These are phyloP conservation scores for Apantesis nais DNA, from an alignment of 2,888 invertebrate species.

Conservation along the genomic window DNA sequence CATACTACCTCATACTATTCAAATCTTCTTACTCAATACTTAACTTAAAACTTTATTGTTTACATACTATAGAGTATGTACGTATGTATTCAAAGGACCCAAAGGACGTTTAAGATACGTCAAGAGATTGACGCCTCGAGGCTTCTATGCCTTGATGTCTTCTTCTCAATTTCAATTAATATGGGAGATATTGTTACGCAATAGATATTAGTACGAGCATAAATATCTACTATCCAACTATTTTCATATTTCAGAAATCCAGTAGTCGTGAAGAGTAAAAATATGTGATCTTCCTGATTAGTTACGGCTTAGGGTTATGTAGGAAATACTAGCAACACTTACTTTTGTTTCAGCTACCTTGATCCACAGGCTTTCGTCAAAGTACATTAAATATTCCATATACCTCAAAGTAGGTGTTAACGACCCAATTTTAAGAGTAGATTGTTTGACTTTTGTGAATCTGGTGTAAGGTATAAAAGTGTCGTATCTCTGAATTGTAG, in stretches of 20 bases:
- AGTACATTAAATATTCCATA: constrained; percentile 79
- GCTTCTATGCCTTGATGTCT: too few relatives aligned
- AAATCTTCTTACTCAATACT: too few relatives aligned
- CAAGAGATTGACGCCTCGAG: too few relatives aligned
- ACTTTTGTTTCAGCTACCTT: constrained; percentile 71
- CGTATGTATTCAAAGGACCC: too few relatives aligned
- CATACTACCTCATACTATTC: too few relatives aligned
- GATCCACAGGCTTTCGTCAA: constrained; percentile 70
- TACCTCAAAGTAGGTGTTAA: constrained; percentile 82
- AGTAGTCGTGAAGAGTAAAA: background rate
- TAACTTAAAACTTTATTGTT: too few relatives aligned
- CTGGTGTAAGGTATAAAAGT: constrained; percentile 81
- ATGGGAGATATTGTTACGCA: background rate
- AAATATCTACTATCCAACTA: too few relatives aligned
- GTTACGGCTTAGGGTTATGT: background rate
- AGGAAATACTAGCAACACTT: constrained; percentile 18
- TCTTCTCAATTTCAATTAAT: too few relatives aligned
- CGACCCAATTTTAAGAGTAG: constrained; percentile 80
- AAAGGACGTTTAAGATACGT: too few relatives aligned
- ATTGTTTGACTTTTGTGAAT: constrained; percentile 77
- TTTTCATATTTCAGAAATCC: background rate
- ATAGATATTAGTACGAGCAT: too few relatives aligned
- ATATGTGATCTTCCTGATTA: background rate
- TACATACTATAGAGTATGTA: too few relatives aligned
- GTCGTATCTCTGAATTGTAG: constrained; percentile 82